These are phyloP conservation scores for Corythucha ciliata DNA, from an alignment of 2,888 invertebrate genomes.

Conservation along the genomic window DNA sequence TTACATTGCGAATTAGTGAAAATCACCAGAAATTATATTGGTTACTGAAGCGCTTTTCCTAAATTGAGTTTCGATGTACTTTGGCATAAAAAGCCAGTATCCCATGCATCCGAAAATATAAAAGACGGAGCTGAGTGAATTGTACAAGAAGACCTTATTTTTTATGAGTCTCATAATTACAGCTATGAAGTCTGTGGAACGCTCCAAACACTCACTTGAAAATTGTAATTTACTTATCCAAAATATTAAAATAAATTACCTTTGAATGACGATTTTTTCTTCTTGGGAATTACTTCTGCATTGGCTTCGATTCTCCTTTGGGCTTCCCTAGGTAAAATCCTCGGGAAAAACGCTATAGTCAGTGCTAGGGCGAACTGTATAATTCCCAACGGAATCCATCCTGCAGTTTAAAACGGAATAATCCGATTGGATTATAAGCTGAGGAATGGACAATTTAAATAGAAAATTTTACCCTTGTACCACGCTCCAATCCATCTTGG, in stretches of 20 bases:
- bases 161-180: conserved; percentile 39
- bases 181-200: conserved; percentile 37
- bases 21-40: conserved; percentile 45
- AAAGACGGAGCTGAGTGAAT: conserved; percentile 43
- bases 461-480: conserved; percentile 20
- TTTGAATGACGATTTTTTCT: neutral
- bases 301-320: conserved; percentile 1
- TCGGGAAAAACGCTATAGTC: conserved; percentile 42
- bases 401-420: conserved; percentile 19
- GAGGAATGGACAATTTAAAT: too few relatives aligned
- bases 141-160: conserved; percentile 43
- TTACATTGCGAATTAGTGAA: neutral
- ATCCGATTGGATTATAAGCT: neutral
- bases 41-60: conserved; percentile 44
- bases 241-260: neutral
- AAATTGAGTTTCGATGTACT: conserved; percentile 49
- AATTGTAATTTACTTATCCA: neutral
- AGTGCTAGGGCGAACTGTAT: conserved; percentile 37
- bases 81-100: conserved; percentile 47
- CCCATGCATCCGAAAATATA: conserved; percentile 43
- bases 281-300: neutral
- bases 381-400: conserved; percentile 33
- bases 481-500: conserved; percentile 27
- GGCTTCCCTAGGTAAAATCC: conserved; percentile 39
- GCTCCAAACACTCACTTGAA: too few relatives aligned